Base-by-base conservation (phyloP, 2,113 vertebrate species). In the Macrotis lagotis region DNA sequence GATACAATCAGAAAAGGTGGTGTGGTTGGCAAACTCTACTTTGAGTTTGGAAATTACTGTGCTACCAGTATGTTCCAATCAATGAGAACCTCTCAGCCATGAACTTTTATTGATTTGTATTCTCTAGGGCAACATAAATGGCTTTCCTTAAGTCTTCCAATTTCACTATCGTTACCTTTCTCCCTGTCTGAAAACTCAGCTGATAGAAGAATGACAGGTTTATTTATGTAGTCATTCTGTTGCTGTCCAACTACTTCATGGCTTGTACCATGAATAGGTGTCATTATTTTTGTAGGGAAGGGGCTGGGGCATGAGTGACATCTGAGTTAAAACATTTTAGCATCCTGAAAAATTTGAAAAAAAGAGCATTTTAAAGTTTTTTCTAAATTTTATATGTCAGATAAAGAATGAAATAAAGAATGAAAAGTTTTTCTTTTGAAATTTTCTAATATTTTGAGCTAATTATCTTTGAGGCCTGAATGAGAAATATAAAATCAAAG, bases 1-100 rank as follows among this genome's bases (percentile, higher is more conserved):
- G 96, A 94, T 95, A 98, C 97, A 96, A 97, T 98, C 97, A 98
- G 93, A 97, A 97, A 98, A 98, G 97, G 92, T 98, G 98, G 97
- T 98, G 97, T 97, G 96, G 95, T 96, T 98, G 98, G 98, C 97
- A 98, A 98, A 96, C 92, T 89, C 94, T 97, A 96, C 96, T 95
- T 91, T 98, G 97, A 93, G 96, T 98, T 99, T 98, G 97, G 95
- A 98, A 98, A 98, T 99, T 97, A 98, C 97, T 98, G 95, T 96
- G 97, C 98, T 98, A 98, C 98, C 97, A 98, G 96, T 99, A 98
- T 98, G 99, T 99, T 99, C 98, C 98, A 99, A 99, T 99, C 99
- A 99, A 98, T 98, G 98, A 98, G 98, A 99, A 98, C 97, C 98
- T 98, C 97, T 99, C 98, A 99, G 98, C 98, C 98, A 98, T 99